A percentile compares a stretch with the other conserved stretches of the same genome.
Evolutionary conservation across 1,140 invertebrate genomes (phyloP).

Genomic region (Heliconius nattereri): DNA sequence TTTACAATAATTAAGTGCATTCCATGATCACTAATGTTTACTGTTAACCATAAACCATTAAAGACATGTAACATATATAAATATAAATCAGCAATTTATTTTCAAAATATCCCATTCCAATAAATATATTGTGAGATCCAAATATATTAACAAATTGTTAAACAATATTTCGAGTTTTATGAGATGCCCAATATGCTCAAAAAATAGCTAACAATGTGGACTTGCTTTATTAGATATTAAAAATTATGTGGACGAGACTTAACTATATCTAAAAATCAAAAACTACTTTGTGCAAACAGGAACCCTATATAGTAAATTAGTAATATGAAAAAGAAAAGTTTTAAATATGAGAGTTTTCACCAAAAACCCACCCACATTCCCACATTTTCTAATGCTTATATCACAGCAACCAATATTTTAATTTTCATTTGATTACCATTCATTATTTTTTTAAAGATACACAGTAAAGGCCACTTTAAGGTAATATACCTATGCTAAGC

Average conservation of each 20-base stretch:
- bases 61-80: constrained; percentile 17
- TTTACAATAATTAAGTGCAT: constrained; percentile 60
- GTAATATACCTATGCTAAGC: neutral
- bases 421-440: neutral
- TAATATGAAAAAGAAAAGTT: neutral
- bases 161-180: constrained; percentile 4
- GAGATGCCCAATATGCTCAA: neutral
- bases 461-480: constrained; percentile 14
- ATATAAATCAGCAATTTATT: neutral
- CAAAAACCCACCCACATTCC: too few species aligned
- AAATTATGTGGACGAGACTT: neutral
- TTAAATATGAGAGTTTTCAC: neutral
- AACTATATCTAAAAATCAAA: neutral
- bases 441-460: neutral
- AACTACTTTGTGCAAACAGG: constrained; percentile 13
- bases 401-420: neutral
- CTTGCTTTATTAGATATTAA: neutral
- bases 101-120: neutral
- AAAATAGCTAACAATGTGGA: constrained; percentile 7
- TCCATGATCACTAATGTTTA: constrained; percentile 39
- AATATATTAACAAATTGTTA: neutral
- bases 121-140: constrained; percentile 8
- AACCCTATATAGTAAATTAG: neutral
- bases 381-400: neutral
- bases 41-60: constrained; percentile 18